These are phyloP conservation scores for Dendrolimus houi DNA, from an alignment of 2,888 invertebrate species.

Conservation along the genomic window DNA sequence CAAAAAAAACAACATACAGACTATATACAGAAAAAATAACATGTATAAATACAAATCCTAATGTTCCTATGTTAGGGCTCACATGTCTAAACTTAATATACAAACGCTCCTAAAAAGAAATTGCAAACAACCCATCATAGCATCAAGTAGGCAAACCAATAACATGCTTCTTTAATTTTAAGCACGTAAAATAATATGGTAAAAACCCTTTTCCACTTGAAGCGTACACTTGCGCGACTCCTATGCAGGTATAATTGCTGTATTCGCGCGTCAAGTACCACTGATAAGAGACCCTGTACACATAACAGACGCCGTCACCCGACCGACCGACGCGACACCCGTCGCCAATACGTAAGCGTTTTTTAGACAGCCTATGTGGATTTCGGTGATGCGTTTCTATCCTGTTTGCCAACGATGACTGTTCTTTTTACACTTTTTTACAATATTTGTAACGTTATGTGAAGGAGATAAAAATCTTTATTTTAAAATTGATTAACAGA, in stretches of 20 bases:
- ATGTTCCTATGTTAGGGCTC: too few relatives aligned
- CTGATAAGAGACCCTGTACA: constrained; percentile 35
- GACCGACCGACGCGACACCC: constrained; percentile 23
- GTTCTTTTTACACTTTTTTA: background rate
- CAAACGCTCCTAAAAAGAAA: too few relatives aligned
- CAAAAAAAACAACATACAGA: too few relatives aligned
- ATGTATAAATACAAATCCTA: too few relatives aligned
- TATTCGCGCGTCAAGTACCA: constrained; percentile 44
- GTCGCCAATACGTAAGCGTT: constrained; percentile 23
- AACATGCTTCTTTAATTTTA: constrained; percentile 3
- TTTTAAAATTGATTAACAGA: too few relatives aligned
- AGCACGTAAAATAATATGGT: constrained; percentile 31
- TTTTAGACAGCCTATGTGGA: constrained; percentile 2
- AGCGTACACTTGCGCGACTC: constrained; percentile 37
- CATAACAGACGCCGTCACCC: constrained; percentile 20
- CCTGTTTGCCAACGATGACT: background rate
- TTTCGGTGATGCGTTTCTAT: background rate
- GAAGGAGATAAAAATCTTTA: background rate
- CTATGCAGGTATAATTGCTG: constrained; percentile 46
- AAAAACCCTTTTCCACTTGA: constrained; percentile 41
- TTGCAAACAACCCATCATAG: background rate
- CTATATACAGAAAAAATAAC: too few relatives aligned
- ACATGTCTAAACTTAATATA: too few relatives aligned
- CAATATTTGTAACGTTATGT: background rate
- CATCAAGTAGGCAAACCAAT: background rate